These are phyloP conservation scores for Rynchops niger DNA, from an alignment of 2,113 vertebrate genomes.

Conservation along the genomic window DNA sequence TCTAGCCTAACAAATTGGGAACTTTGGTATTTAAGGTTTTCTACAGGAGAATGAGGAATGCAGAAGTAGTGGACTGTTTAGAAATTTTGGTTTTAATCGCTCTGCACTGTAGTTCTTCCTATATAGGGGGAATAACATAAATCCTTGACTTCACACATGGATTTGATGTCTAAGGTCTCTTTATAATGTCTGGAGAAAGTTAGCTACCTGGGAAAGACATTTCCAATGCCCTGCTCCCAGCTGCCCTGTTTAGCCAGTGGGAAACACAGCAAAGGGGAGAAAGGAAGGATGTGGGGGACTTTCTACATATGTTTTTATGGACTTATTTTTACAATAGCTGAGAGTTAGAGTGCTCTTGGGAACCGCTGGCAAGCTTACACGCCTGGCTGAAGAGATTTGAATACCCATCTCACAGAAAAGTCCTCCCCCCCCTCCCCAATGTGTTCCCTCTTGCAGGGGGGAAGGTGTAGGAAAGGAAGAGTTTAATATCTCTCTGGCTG, in stretches of 20 bases:
- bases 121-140: neutral
- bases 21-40: neutral
- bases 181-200: neutral
- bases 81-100: neutral
- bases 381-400: neutral
- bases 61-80: neutral
- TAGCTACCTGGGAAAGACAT: constrained; percentile 1
- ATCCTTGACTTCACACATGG: neutral
- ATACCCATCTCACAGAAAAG: neutral
- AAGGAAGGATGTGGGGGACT: constrained; percentile 6
- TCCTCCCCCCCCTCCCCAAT: neutral
- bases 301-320: neutral
- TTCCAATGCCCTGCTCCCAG: neutral
- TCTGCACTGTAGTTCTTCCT: neutral
- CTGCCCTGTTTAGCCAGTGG: neutral
- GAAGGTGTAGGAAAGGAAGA: neutral
- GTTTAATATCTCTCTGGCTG: neutral
- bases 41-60: neutral
- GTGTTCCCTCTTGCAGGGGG: neutral
- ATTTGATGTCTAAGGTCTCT: neutral
- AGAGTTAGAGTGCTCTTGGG: neutral
- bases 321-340: neutral
- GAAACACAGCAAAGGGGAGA: neutral
- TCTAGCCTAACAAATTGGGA: neutral
- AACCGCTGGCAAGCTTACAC: neutral